Conservation (phyloP, 2,888 invertebrate genomes). For the Lasioglossum figueresi region DNA sequence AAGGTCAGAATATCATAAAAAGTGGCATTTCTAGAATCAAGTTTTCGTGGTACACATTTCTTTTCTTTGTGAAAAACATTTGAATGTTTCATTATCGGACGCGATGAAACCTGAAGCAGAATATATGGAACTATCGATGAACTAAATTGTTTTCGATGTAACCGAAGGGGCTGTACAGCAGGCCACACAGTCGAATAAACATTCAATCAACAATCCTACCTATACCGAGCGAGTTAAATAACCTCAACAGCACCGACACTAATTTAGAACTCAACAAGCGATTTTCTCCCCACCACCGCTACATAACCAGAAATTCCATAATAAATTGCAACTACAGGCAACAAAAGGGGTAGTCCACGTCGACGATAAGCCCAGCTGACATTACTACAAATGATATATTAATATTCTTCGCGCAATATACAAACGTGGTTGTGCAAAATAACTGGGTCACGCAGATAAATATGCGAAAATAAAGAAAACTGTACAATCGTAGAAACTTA, state of each 20-base stretch:
- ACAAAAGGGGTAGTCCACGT: not conserved
- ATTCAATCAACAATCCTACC: conserved; percentile 1
- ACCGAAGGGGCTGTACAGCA: not conserved
- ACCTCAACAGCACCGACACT: not conserved
- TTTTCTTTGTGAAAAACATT: not conserved
- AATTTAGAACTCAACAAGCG: conserved; percentile 8
- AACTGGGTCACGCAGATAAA: not conserved
- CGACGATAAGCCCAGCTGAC: not conserved
- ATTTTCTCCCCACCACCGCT: not conserved
- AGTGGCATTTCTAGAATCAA: not conserved
- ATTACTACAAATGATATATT: not conserved
- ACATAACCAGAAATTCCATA: not conserved
- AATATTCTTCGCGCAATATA: not conserved
- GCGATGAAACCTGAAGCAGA: not conserved
- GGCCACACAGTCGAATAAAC: conserved; percentile 2
- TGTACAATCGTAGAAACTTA: not conserved
- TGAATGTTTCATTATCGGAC: conserved; percentile 3
- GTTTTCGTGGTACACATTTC: not conserved
- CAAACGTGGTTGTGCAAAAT: not conserved
- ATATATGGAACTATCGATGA: not conserved
- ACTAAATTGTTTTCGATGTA: not conserved
- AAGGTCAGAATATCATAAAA: not conserved
- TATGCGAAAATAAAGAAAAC: not conserved
- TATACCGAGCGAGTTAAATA: not conserved
- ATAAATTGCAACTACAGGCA: not conserved